A percentile compares a stretch with the other conserved stretches of the same genome.
Evolutionary conservation across 1,140 invertebrate genomes (phyloP).

Genomic region (Caenorhabditis remanei): DNA sequence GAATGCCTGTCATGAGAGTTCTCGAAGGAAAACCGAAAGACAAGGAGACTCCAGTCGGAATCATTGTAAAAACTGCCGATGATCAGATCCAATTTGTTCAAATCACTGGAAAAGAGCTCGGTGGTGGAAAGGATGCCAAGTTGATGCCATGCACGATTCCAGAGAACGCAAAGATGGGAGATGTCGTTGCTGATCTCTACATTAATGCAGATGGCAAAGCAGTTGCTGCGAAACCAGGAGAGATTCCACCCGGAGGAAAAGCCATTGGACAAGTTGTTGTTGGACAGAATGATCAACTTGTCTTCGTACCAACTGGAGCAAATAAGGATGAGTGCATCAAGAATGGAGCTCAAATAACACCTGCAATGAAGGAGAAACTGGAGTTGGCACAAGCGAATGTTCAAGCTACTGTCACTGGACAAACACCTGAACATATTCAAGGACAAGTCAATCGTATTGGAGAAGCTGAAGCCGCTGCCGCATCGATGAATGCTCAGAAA

Average conservation of each 20-base stretch:
- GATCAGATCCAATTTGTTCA: constrained; percentile 28
- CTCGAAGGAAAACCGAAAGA: constrained; percentile 32
- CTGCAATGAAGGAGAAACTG: constrained; percentile 20
- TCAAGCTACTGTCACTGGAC: constrained; percentile 33
- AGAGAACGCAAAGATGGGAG: constrained; percentile 32
- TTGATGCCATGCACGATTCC: constrained; percentile 38
- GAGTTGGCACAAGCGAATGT: constrained; percentile 14
- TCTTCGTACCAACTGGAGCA: constrained; percentile 14
- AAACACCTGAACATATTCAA: constrained; percentile 37
- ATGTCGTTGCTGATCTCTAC: constrained; percentile 3
- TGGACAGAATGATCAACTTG: constrained; percentile 13
- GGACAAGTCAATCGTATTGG: constrained; percentile 30
- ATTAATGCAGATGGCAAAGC: constrained; percentile 19
- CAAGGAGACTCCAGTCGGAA: constrained; percentile 30
- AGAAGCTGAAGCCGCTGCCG: not conserved
- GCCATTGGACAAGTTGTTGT: constrained; percentile 35
- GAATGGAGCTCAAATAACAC: constrained; percentile 2
- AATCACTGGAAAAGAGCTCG: constrained; percentile 32
- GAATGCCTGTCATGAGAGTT: constrained; percentile 27
- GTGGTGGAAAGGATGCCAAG: constrained; percentile 43
- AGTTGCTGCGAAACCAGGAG: constrained; percentile 20
- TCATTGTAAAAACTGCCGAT: constrained; percentile 2
- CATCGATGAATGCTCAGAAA: not conserved
- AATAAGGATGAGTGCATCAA: constrained; percentile 32
- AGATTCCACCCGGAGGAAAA: not conserved